These are phyloP conservation scores for Prosopocoilus inquinatus DNA, from an alignment of 2,888 invertebrate species.

Conservation along the genomic window DNA sequence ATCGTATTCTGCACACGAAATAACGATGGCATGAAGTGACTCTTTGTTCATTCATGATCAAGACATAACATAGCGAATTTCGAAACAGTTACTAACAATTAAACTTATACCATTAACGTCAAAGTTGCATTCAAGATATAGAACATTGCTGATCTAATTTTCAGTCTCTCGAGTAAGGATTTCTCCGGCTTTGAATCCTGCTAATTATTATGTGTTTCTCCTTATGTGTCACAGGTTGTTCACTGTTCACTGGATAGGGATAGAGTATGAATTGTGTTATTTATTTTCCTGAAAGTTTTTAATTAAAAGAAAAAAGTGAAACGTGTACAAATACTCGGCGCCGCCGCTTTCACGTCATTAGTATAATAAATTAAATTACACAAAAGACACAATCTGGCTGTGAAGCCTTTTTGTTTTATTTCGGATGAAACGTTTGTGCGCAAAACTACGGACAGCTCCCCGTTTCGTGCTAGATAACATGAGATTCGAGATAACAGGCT, in stretches of 20 bases:
- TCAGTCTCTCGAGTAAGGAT: conserved; percentile 17
- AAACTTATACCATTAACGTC: conserved; percentile 33
- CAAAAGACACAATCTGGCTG: no score
- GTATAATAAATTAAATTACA: no score
- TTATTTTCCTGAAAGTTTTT: no score
- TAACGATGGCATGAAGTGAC: conserved; percentile 12
- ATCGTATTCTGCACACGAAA: neutral
- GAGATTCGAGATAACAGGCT: no score
- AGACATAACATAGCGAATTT: conserved; percentile 21
- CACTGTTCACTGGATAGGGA: neutral
- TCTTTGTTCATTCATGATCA: conserved; percentile 19
- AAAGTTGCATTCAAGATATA: conserved; percentile 26
- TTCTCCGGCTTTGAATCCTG: conserved; percentile 23
- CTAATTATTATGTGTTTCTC: conserved; percentile 21
- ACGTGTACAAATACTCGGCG: no score
- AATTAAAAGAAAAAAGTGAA: no score
- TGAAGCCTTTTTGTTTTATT: no score
- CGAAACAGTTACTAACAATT: conserved; percentile 30
- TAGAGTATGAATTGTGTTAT: no score
- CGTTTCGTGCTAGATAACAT: no score
- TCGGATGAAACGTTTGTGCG: no score
- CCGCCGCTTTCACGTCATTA: no score
- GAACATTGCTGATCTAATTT: conserved; percentile 28
- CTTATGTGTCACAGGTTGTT: conserved; percentile 9
- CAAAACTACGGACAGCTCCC: no score